Base-by-base conservation (phyloP, 1,140 invertebrate species). In the Chironomus tepperi region DNA sequence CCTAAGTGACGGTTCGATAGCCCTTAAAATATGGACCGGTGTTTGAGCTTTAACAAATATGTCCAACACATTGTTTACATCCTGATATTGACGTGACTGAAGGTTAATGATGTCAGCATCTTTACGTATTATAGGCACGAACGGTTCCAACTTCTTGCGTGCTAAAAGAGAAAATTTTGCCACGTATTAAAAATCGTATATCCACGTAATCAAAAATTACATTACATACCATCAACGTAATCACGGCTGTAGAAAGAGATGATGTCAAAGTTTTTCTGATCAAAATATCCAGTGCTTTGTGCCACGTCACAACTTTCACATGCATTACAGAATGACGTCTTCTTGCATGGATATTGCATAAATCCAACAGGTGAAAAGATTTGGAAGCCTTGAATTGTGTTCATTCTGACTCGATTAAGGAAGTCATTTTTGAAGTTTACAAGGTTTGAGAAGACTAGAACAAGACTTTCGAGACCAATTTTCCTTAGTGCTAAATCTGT, bases 391-490 rank as follows among this genome's bases (percentile, higher is more conserved):
- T 82, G 83, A 74, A 95, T 93, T 3, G 92, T 95, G 81, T 94
- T 94, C 91, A 95, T 94, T 74, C 92, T 85, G 8, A 93, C 91
- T 77, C 91, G 86, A 78, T 95, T 97, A 16, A 96, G 85, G 82
- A 93, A 96, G 79, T 96, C 94, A 57, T 87, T 79, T 74, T 88
- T 88, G 73, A 95, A 84, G 78, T 90, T 87, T 81, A 90, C 87
- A 76, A 87, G 85, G 16, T 87, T 85, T 76, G 88, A 86, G 16
- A 86, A 84, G 76, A 92, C 80, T 67, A 94, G 82, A 73, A 93
- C 81, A 7, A 94, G 81, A 78, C 89, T 88, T 74, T 93, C 90
- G 0, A 87, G 78, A 0, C 87, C 85, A 76, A 94, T 87, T 80
- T 93, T 93, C 75, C 87, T 87, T 24, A 89, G 77, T 0, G 89